These are phyloP conservation scores for Zaprionus lachaisei DNA, from an alignment of 1,140 invertebrate species.

Conservation along the genomic window DNA sequence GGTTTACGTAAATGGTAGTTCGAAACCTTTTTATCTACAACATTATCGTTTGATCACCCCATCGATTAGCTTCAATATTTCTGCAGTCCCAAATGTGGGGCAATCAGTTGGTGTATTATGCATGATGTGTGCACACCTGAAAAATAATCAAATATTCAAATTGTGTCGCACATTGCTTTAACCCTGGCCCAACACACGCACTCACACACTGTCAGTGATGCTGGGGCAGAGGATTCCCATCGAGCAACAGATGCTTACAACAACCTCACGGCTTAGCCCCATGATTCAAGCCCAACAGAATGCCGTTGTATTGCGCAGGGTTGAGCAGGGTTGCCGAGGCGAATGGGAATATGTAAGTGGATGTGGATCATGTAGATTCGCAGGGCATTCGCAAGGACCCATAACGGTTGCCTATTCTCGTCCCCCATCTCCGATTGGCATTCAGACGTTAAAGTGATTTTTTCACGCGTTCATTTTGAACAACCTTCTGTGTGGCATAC, in stretches of 20 bases:
- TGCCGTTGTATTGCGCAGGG: constrained; percentile 43
- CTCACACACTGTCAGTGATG: not conserved
- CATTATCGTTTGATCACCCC: not conserved
- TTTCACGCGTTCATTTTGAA: constrained; percentile 56
- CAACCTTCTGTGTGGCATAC: constrained; percentile 55
- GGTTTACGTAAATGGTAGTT: not conserved
- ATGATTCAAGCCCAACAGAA: constrained; percentile 60
- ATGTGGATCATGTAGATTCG: not conserved
- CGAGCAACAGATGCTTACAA: constrained; percentile 68
- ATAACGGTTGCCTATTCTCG: not conserved
- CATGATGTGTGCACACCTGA: constrained; percentile 3
- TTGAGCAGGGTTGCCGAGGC: constrained; percentile 21
- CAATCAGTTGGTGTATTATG: constrained; percentile 26
- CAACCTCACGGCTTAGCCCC: constrained; percentile 58
- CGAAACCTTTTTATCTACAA: not conserved
- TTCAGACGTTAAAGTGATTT: constrained; percentile 78
- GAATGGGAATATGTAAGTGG: not conserved
- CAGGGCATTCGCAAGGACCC: not conserved
- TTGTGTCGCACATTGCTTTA: constrained; percentile 57
- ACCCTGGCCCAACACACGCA: not conserved
- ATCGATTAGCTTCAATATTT: constrained; percentile 2
- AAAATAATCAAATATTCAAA: constrained; percentile 60
- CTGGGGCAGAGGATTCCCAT: constrained; percentile 4
- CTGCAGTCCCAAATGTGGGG: not conserved
- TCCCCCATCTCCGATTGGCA: constrained; percentile 64